Base-by-base conservation (phyloP, 2,888 invertebrate genomes). In the Ectropis crepuscularia region DNA sequence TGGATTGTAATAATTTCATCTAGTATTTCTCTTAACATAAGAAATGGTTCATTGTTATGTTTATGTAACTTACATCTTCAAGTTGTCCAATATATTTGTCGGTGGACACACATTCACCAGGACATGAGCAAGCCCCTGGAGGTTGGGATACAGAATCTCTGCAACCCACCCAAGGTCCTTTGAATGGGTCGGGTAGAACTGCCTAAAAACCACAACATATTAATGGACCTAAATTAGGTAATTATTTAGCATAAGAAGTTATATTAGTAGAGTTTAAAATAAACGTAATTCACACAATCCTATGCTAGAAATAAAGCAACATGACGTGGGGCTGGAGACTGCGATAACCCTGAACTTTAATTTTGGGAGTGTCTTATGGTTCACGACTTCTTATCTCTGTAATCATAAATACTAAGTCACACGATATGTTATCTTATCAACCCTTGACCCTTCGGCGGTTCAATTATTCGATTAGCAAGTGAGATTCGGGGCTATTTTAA, bases 111-210 rank as follows among this genome's bases (percentile, higher is more conserved):
- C 98, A 98, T 42, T 94, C 93, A 0, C 85, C 88, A 0, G 79
- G 77, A 77, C 98, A 98, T 7, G 91, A 82, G 78, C 98, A 98
- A 0, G 93, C 83, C 47, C 96, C 93, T 8, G 93, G 88, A 0
- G 95, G 94, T 88, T 97, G 96, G 0, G 96, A 94, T 0, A 96
- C 94, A 1, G 98, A 98, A 83, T 99, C 99, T 39, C 99, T 94
- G 81, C 99, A 99, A 0, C 99, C 99, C 38, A 98, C 98, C 97
- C 98, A 99, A 6, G 96, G 90, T 0, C 99, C 99, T 74, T 94
- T 93, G 81, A 96, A 99, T 0, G 98, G 97, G 87, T 99, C 99
- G 5, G 99, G 97, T 86, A 98, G 96, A 95, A 97, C 96, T 0
- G 96, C 94, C 97, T 98, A 82, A 12, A 64, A 70, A 58, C 28